phyloP scores from a whole-genome alignment of 1,140 invertebrate species.

The Ooceraea biroi region DNA sequence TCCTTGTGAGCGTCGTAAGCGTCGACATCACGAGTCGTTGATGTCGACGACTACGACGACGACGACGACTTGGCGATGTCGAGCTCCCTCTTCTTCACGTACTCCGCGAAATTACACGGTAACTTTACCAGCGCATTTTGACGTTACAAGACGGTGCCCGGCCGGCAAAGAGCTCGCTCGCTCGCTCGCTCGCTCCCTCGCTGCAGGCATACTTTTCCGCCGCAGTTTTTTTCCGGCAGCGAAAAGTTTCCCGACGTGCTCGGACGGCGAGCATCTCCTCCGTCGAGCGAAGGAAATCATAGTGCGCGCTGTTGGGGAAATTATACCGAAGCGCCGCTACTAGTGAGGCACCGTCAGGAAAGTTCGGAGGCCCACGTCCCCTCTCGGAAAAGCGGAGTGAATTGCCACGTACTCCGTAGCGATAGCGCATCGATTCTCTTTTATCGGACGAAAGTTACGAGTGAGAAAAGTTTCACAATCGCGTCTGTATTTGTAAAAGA shows the following conservation, averaged over 20 bases:
- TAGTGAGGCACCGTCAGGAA: constrained; percentile 32
- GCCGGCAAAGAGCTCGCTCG: neutral
- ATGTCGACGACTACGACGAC: constrained; percentile 22
- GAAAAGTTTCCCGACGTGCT: constrained; percentile 51
- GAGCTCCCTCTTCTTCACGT: constrained; percentile 43
- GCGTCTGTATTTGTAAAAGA: no score
- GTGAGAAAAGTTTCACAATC: constrained; percentile 1
- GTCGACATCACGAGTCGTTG: constrained; percentile 23
- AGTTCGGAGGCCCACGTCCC: constrained; percentile 18
- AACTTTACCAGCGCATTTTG: constrained; percentile 58
- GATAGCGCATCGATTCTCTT: constrained; percentile 24
- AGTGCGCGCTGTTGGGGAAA: constrained; percentile 47
- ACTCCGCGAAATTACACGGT: constrained; percentile 55
- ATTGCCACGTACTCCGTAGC: constrained; percentile 19
- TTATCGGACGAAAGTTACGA: constrained; percentile 8
- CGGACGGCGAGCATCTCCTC: constrained; percentile 41
- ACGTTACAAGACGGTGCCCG: constrained; percentile 35
- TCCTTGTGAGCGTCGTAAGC: constrained; percentile 32
- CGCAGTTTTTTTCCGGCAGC: constrained; percentile 34
- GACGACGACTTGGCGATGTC: constrained; percentile 24
- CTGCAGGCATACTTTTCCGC: constrained; percentile 48
- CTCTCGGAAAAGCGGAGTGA: neutral
- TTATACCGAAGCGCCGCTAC: constrained; percentile 41
- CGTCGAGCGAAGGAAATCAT: constrained; percentile 46
- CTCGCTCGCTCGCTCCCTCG: no score